A percentile compares a stretch with the other conserved stretches of the same genome.
Conservation (phyloP, 2,797 vertebrate genomes). For the Helicolenus hilgendorfi region DNA sequence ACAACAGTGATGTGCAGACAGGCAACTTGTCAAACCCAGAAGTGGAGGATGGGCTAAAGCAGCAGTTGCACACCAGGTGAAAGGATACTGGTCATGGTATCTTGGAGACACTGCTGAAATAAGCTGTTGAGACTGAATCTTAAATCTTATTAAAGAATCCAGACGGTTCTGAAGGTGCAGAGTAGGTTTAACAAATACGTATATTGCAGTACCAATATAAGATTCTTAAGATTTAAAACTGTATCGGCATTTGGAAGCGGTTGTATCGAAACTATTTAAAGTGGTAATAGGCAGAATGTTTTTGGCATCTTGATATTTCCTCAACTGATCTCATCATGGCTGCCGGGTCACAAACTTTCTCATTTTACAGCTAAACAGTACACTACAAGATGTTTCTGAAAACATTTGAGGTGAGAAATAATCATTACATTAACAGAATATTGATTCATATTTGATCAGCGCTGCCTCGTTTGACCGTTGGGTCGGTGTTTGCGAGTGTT, state of each 20-base stretch:
- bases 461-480: too few species aligned
- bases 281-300: neutral
- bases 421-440: too few species aligned
- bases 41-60: constrained; percentile 2
- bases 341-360: too few species aligned
- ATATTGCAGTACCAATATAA: neutral
- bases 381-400: too few species aligned
- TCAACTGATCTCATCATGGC: too few species aligned
- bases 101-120: constrained; percentile 4
- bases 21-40: constrained; percentile 16
- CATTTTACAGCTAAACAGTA: too few species aligned
- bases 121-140: constrained; percentile 1
- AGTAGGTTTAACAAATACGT: neutral
- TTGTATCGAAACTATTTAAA: neutral
- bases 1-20: constrained; percentile 14
- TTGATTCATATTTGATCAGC: too few species aligned
- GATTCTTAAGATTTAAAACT: neutral
- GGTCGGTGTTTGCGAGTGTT: too few species aligned
- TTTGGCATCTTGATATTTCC: neutral
- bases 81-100: neutral
- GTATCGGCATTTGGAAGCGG: neutral
- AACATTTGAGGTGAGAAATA: too few species aligned
- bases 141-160: neutral
- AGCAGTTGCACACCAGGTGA: neutral
- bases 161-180: neutral